Conservation (phyloP, 2,113 vertebrate genomes). For the Pundamilia nyererei region DNA sequence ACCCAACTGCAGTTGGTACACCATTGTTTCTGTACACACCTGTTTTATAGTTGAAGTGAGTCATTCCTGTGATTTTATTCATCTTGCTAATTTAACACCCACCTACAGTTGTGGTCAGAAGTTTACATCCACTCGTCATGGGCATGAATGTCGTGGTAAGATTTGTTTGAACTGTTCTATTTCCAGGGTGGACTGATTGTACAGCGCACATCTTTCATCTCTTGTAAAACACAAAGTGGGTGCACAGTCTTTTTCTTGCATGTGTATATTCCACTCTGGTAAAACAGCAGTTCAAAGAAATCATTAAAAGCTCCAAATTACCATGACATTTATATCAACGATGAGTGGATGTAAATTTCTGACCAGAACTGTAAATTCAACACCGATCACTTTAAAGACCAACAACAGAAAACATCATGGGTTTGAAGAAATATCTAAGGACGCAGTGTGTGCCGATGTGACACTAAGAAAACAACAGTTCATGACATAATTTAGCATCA, state of each 20-base stretch:
- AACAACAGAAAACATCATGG: not conserved
- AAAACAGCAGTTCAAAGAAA: not conserved
- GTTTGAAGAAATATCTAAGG: not conserved
- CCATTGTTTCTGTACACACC: not conserved
- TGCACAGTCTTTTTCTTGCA: not conserved
- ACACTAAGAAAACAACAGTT: not conserved
- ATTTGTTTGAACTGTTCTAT: not conserved
- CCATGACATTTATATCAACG: not conserved
- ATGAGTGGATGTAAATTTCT: not conserved
- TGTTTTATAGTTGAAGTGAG: not conserved
- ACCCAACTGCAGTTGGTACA: not conserved
- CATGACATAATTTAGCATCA: not conserved
- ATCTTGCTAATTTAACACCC: not conserved
- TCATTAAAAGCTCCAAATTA: not conserved
- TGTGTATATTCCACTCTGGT: not conserved
- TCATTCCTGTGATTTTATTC: not conserved
- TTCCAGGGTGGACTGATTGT: not conserved
- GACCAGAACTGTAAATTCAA: not conserved
- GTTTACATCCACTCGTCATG: not conserved
- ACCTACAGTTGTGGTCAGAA: not conserved
- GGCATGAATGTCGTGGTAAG: not conserved
- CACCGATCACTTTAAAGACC: not conserved
- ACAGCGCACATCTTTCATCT: not conserved
- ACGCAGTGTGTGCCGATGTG: not conserved
- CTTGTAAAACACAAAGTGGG: not conserved